Evolutionary conservation across 1,140 invertebrate species (phyloP).

Genomic region (Zaprionus gabonicus): DNA sequence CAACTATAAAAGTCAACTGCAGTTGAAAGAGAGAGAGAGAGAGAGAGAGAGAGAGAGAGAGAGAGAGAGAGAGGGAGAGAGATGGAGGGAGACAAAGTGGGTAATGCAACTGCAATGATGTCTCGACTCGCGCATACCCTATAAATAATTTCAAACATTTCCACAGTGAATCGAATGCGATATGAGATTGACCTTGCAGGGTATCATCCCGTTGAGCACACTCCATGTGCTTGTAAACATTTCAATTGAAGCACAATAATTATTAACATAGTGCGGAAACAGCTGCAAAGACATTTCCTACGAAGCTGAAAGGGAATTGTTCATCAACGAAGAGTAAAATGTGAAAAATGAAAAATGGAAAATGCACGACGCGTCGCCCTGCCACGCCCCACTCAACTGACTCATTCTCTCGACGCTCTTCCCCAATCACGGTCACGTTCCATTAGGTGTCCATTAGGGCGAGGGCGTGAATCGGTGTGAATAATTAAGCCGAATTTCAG

Average conservation of each 20-base stretch:
- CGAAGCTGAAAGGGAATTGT: not conserved
- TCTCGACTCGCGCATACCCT: not conserved
- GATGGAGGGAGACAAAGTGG: not conserved
- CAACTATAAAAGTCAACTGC: constrained; percentile 5
- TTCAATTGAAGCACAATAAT: not conserved
- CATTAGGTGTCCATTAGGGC: not conserved
- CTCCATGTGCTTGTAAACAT: not conserved
- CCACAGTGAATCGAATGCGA: not conserved
- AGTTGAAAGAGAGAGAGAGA: not conserved
- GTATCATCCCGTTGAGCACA: not conserved
- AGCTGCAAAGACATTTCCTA: not conserved
- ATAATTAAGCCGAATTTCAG: constrained; percentile 6
- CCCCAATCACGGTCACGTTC: not conserved
- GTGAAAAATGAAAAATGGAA: not conserved
- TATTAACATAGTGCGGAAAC: not conserved
- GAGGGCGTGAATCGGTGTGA: not conserved
- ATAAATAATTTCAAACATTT: not conserved
- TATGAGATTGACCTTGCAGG: not conserved
- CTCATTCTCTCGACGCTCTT: not conserved
- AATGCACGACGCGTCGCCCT: not conserved
- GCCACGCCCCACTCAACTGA: not conserved
- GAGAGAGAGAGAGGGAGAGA: not conserved
- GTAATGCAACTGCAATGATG: not conserved
- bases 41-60: not conserved
- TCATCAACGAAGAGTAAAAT: not conserved